Evolutionary conservation across 2,888 invertebrate species (phyloP), one percentile per base, ranked within the genome.

Genomic region (Drosophila neonasuta): DNA sequence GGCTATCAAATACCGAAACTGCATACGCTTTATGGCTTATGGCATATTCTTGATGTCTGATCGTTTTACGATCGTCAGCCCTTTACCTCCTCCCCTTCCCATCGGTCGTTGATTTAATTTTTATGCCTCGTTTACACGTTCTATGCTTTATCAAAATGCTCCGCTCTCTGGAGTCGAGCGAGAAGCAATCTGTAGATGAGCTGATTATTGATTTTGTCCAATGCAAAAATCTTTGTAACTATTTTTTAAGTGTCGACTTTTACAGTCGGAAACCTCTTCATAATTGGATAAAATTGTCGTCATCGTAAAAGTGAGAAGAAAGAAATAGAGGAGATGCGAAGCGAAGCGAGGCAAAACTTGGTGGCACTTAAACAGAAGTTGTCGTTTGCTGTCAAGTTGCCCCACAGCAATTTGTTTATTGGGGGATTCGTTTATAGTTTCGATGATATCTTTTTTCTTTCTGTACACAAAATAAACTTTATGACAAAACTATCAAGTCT

Each of bases 11-110:
- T 83, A 61, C 59, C 64, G 11, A 67, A 76, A 74, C 63, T 61
- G 57, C 67, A 76, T 69, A 71, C 81, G 51, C 71, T 86, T 81
- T 81, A 81, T 70, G 74, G 84, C 83, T 80, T 84, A 81, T 81
- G 69, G 84, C 76, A 76, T 80, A 80, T 80, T 83, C 77, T 57
- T 57, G 67, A 44, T 46, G 49, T 63, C 46, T 68, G 57, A 77
- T 74, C 77, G 57, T 44, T 77, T 72, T 68, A 74, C 63, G 63
- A 74, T 77, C 39, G 13, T 24, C 24, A 24, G 24, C 24, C 24
- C 20, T 17, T 45, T n/a, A 17, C 36, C 20, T 15, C 9, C 42
- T 41, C n/a, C 42, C 24, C 6, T 5, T 11, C 11, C 17, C 6
- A 5, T 10, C 30, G 10, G 1, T 32, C 32, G 9, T 5, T 10